These are phyloP conservation scores for Syrmaticus mikado DNA, from an alignment of 2,113 vertebrate species.

Conservation along the genomic window DNA sequence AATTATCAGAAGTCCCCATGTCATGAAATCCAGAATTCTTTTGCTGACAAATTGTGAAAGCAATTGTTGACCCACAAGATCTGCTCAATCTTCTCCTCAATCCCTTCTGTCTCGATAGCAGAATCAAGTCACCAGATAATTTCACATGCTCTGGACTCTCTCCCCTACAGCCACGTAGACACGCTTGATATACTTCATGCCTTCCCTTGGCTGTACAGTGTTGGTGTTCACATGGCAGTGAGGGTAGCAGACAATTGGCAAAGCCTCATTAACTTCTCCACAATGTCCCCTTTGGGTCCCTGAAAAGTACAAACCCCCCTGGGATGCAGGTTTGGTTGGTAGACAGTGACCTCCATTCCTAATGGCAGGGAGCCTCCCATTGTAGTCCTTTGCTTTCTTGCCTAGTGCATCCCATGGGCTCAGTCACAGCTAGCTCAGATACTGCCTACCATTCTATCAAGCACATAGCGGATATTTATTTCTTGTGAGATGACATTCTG, in stretches of 20 bases:
- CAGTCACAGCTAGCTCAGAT: not conserved
- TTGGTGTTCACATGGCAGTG: not conserved
- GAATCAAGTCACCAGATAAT: not conserved
- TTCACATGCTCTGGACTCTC: too few species aligned
- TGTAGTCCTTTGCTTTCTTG: not conserved
- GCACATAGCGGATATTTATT: not conserved
- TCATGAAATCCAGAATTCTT: not conserved
- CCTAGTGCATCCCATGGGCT: not conserved
- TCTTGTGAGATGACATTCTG: not conserved
- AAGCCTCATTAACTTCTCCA: not conserved
- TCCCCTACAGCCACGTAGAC: not conserved
- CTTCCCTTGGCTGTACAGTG: not conserved
- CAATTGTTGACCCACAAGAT: not conserved
- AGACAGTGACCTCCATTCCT: not conserved
- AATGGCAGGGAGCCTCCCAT: not conserved
- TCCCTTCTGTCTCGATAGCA: not conserved
- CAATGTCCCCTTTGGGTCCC: not conserved
- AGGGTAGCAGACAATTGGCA: fast-evolving
- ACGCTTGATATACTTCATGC: not conserved
- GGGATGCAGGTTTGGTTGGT: fast-evolving
- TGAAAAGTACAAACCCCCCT: not conserved
- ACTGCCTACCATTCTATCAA: not conserved
- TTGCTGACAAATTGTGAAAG: not conserved
- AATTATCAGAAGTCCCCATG: not conserved
- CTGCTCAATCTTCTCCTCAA: not conserved